Evolutionary conservation across 1,140 invertebrate genomes (phyloP).

Genomic region (Aphis gossypii): DNA sequence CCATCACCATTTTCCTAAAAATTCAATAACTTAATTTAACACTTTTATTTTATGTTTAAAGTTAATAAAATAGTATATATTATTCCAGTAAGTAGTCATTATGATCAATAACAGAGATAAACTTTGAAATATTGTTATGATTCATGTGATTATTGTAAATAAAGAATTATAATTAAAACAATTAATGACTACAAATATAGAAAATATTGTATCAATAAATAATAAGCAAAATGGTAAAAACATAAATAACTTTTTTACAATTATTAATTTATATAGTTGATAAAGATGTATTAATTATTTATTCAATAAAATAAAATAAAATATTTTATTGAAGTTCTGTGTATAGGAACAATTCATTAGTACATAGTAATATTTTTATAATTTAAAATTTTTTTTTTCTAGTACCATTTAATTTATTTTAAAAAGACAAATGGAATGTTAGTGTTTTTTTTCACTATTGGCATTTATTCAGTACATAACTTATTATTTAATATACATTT

Average conservation of each 20-base stretch:
- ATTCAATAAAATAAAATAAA: not conserved
- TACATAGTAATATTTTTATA: no score
- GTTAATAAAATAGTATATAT: not conserved
- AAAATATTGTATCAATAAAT: not conserved
- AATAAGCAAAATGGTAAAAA: not conserved
- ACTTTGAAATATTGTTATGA: not conserved
- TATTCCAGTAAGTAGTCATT: not conserved
- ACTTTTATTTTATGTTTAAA: not conserved
- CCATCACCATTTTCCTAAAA: conserved; percentile 43
- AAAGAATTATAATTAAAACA: not conserved
- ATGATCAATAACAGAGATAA: not conserved
- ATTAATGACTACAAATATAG: not conserved
- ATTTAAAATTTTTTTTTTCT: no score
- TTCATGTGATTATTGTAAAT: not conserved
- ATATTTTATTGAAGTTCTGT: not conserved
- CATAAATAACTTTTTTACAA: not conserved
- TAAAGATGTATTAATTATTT: not conserved
- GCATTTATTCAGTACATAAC: not conserved
- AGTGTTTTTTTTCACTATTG: not conserved
- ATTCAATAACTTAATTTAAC: not conserved
- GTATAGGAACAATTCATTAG: no score
- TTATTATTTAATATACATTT: not conserved
- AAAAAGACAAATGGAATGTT: no score
- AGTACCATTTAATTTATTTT: no score
- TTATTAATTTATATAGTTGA: not conserved